Conservation (phyloP, 2,113 vertebrate species). For the Procavia capensis region DNA sequence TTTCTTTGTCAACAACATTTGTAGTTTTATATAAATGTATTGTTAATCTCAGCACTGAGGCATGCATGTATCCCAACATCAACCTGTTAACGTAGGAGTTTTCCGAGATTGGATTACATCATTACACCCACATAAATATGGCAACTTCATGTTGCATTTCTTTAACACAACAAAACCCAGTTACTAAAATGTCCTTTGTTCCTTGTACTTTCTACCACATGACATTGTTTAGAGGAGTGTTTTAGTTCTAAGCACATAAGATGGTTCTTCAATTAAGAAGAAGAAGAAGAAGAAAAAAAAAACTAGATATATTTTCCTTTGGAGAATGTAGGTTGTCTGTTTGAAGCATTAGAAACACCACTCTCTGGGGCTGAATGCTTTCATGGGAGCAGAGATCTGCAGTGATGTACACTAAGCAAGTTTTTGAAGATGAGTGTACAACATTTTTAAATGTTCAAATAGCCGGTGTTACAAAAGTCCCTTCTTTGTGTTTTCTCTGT, state of each 20-base stretch:
- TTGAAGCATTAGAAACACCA: constrained; percentile 56
- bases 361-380: neutral
- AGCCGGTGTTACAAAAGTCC: neutral
- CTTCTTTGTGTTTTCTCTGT: constrained; percentile 18
- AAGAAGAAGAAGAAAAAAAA: neutral
- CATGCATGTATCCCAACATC: constrained; percentile 50
- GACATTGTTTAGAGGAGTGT: constrained; percentile 59
- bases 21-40: constrained; percentile 43
- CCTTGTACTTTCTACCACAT: constrained; percentile 44
- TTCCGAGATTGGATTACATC: constrained; percentile 65
- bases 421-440: neutral
- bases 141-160: constrained; percentile 72
- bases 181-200: constrained; percentile 58
- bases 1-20: constrained; percentile 24
- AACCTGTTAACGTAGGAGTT: constrained; percentile 63
- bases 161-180: constrained; percentile 69
- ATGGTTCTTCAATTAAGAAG: constrained; percentile 49
- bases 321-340: constrained; percentile 30
- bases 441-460: neutral
- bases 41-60: constrained; percentile 65
- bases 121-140: constrained; percentile 61
- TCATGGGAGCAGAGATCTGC: constrained; percentile 2
- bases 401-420: neutral
- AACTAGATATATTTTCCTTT: constrained; percentile 48
- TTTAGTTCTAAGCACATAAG: constrained; percentile 42